Evolutionary conservation across 2,113 vertebrate genomes (phyloP).

Genomic region (Chionomys nivalis): DNA sequence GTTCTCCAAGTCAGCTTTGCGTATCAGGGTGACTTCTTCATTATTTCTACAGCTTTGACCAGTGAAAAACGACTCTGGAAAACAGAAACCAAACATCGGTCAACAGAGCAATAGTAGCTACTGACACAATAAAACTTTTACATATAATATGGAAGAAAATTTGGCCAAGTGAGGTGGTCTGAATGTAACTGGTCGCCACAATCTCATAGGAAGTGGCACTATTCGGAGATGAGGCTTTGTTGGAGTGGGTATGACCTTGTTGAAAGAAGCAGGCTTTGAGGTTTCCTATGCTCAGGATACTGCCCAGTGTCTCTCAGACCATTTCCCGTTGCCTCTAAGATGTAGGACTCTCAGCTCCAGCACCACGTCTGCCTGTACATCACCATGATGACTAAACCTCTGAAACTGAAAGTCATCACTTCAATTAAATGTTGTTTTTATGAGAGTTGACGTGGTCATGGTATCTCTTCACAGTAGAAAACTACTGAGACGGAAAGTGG

Average conservation of each 20-base stretch:
- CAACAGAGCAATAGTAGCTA: background rate
- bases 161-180: background rate
- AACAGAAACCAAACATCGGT: conserved; percentile 47
- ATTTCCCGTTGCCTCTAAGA: background rate
- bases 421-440: background rate
- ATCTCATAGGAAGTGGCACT: background rate
- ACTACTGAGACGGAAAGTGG: background rate
- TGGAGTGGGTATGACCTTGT: background rate
- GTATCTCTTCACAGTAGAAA: background rate
- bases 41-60: conserved; percentile 96
- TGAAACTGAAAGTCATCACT: background rate
- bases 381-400: background rate
- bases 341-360: background rate
- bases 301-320: background rate
- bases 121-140: background rate
- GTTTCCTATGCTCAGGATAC: background rate
- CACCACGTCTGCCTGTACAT: background rate
- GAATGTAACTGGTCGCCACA: background rate
- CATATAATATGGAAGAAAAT: background rate
- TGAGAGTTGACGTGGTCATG: background rate
- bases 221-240: background rate
- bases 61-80: conserved; percentile 94
- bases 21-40: conserved; percentile 97
- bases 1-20: conserved; percentile 98
- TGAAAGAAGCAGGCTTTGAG: background rate